Evolutionary conservation across 2,888 invertebrate genomes (phyloP).

Genomic region (Eupithecia insigniata): DNA sequence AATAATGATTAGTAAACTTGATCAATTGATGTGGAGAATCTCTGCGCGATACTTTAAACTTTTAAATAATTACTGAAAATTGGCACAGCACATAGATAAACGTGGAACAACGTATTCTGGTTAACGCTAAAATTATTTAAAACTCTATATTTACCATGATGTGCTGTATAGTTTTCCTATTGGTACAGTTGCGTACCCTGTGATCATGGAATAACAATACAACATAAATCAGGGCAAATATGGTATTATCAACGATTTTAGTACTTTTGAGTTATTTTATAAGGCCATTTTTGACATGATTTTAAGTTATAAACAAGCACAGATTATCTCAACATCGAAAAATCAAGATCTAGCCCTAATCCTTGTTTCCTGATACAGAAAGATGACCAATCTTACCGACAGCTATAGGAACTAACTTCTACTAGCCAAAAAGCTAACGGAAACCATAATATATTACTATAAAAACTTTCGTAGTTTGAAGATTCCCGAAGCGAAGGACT

Average conservation of each 20-base stretch:
- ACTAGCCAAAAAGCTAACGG: conserved; percentile 9
- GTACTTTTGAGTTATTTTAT: neutral
- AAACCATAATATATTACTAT: conserved; percentile 1
- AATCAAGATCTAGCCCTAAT: conserved; percentile 22
- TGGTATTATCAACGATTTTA: neutral
- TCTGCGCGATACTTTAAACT: no score
- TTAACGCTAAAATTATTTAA: neutral
- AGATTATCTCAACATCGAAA: conserved; percentile 24
- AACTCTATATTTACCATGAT: neutral
- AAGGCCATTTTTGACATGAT: neutral
- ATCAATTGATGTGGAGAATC: conserved; percentile 30
- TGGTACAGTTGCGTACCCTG: neutral
- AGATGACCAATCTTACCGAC: conserved; percentile 40
- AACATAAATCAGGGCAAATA: neutral
- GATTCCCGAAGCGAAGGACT: no score
- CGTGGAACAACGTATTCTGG: no score
- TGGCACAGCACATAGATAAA: neutral
- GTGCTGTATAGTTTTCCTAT: neutral
- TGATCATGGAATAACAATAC: neutral
- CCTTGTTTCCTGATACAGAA: conserved; percentile 14
- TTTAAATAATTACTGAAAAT: neutral
- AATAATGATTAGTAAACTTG: conserved; percentile 51
- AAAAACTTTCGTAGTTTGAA: no score
- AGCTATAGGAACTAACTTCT: neutral
- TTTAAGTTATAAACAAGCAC: neutral